phyloP scores from a whole-genome alignment of 2,797 vertebrate species.

The Hapalemur alaotrensis region DNA sequence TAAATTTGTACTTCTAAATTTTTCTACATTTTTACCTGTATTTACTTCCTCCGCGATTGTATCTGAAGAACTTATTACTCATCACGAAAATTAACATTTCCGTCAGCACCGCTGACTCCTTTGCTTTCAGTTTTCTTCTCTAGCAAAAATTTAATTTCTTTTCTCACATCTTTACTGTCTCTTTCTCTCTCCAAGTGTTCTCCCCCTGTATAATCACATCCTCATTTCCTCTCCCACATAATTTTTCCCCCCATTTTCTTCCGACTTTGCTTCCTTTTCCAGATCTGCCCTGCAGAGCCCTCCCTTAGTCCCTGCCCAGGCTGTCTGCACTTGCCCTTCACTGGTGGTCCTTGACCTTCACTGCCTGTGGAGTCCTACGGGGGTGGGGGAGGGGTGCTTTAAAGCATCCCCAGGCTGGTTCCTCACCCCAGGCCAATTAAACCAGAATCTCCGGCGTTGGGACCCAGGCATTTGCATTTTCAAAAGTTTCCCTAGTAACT shows the following conservation, averaged over 20 bases:
- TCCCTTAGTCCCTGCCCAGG: background rate
- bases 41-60: constrained; percentile 10
- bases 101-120: background rate
- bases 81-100: background rate
- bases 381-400: background rate
- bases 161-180: background rate
- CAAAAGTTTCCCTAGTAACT: background rate
- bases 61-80: constrained; percentile 18
- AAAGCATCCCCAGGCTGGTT: background rate
- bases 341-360: background rate
- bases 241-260: background rate
- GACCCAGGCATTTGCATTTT: background rate
- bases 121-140: constrained; percentile 13
- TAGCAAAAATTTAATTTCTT: background rate
- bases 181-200: background rate
- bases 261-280: background rate
- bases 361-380: background rate
- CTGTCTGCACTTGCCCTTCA: no score
- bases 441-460: background rate
- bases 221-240: background rate
- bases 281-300: background rate
- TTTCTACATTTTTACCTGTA: background rate
- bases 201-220: no score
- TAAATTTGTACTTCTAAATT: background rate
- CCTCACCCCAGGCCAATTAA: background rate